Evolutionary conservation across 2,888 invertebrate species (phyloP).

Genomic region (Spialia ferax): DNA sequence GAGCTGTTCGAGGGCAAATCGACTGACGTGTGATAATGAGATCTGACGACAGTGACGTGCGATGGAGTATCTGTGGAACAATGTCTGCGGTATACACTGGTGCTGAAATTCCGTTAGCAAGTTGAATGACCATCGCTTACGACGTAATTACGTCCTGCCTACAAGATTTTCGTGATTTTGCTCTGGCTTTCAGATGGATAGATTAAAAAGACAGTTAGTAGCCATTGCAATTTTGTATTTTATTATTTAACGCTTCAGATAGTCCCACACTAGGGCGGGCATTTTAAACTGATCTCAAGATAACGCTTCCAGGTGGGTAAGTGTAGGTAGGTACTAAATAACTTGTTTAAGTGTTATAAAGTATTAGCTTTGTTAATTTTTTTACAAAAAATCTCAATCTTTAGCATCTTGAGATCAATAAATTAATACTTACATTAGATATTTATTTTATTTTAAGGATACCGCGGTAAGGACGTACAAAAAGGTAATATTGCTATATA

Average conservation of each 20-base stretch:
- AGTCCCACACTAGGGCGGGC: not conserved
- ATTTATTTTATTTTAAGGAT: too few species aligned
- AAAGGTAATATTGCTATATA: too few species aligned
- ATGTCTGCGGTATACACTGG: conserved; percentile 44
- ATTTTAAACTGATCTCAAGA: too few species aligned
- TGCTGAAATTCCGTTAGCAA: conserved; percentile 47
- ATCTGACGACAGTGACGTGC: conserved; percentile 40
- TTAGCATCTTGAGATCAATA: too few species aligned
- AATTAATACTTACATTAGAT: too few species aligned
- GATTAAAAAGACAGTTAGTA: conserved; percentile 4
- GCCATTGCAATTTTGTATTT: not conserved
- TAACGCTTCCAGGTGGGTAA: too few species aligned
- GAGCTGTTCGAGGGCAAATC: not conserved
- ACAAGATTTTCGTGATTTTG: conserved; percentile 14
- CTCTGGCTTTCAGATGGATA: not conserved
- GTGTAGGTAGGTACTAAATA: too few species aligned
- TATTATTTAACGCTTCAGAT: not conserved
- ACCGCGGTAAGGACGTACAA: too few species aligned
- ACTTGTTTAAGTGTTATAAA: too few species aligned
- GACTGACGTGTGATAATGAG: conserved; percentile 33
- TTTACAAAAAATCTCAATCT: too few species aligned
- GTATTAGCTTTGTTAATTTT: too few species aligned
- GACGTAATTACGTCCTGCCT: conserved; percentile 26
- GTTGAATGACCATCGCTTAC: conserved; percentile 50
- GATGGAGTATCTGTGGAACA: conserved; percentile 47